These are phyloP conservation scores for Tiliacea citrago DNA, from an alignment of 2,888 invertebrate genomes.

Conservation along the genomic window DNA sequence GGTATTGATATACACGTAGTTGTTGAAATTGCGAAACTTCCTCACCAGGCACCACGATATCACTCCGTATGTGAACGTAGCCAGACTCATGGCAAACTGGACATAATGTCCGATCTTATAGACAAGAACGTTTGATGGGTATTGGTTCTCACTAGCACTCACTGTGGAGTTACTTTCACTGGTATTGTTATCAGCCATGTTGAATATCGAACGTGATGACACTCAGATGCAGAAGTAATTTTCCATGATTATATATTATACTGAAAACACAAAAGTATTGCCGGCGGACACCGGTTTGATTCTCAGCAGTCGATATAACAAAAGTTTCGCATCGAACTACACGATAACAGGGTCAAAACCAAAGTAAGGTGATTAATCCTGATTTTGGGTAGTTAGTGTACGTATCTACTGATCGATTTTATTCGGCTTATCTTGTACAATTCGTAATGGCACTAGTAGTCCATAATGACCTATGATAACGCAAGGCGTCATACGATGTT, in stretches of 20 bases:
- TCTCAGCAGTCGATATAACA: background rate
- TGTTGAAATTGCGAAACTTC: conserved; percentile 40
- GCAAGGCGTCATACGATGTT: background rate
- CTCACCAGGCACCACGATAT: conserved; percentile 33
- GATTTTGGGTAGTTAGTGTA: too few relatives aligned
- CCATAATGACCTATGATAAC: background rate
- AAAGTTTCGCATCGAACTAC: background rate
- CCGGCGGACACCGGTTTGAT: background rate
- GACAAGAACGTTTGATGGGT: background rate
- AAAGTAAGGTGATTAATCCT: conserved; percentile 18
- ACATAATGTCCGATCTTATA: background rate
- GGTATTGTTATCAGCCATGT: background rate
- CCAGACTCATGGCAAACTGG: background rate
- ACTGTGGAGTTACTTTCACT: conserved; percentile 1
- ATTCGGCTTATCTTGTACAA: conserved; percentile 4
- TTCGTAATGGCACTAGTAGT: background rate
- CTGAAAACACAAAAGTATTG: background rate
- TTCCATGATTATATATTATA: background rate
- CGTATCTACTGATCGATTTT: conserved; percentile 22
- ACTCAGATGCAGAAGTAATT: background rate
- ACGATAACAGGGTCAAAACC: background rate
- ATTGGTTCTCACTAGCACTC: background rate
- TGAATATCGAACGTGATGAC: background rate
- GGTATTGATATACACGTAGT: conserved; percentile 32
- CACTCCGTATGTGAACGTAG: conserved; percentile 36